These are phyloP conservation scores for Eutrigla gurnardus DNA, from an alignment of 2,797 vertebrate genomes.

Conservation along the genomic window DNA sequence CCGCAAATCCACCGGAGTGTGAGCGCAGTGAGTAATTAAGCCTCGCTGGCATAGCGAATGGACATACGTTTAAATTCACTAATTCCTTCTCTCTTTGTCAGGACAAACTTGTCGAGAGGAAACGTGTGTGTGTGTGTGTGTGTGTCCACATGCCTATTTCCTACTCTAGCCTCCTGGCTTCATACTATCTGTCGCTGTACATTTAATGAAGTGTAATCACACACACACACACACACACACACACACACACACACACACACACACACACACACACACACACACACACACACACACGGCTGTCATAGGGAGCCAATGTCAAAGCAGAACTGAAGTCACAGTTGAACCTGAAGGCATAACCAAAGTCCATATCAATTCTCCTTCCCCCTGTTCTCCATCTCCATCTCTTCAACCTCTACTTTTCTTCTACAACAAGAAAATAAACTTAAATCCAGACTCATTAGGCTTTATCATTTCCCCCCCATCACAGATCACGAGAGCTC, in stretches of 20 bases:
- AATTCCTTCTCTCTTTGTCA: constrained; percentile 57
- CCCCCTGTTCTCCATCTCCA: constrained; percentile 18
- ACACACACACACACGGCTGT: constrained; percentile 45
- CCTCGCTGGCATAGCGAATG: constrained; percentile 51
- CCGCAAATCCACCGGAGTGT: constrained; percentile 51
- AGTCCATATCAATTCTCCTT: constrained; percentile 36
- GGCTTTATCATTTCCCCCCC: not conserved
- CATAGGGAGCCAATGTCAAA: constrained; percentile 67
- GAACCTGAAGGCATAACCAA: constrained; percentile 52
- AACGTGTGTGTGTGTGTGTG: not conserved
- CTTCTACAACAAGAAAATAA: constrained; percentile 8
- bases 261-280: not conserved
- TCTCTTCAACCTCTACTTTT: constrained; percentile 28
- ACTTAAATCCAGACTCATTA: not conserved
- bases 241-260: not conserved
- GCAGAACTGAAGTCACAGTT: constrained; percentile 52
- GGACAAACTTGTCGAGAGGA: constrained; percentile 43
- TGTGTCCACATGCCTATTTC: constrained; percentile 1
- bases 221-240: constrained; percentile 1
- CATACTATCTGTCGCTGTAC: not conserved
- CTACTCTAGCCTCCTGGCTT: constrained; percentile 1
- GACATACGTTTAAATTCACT: constrained; percentile 61
- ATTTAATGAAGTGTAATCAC: constrained; percentile 20
- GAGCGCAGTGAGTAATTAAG: constrained; percentile 71
- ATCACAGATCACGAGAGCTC: constrained; percentile 3